These are phyloP conservation scores for Ariopsis seemanni DNA, from an alignment of 2,113 vertebrate genomes.

Conservation along the genomic window DNA sequence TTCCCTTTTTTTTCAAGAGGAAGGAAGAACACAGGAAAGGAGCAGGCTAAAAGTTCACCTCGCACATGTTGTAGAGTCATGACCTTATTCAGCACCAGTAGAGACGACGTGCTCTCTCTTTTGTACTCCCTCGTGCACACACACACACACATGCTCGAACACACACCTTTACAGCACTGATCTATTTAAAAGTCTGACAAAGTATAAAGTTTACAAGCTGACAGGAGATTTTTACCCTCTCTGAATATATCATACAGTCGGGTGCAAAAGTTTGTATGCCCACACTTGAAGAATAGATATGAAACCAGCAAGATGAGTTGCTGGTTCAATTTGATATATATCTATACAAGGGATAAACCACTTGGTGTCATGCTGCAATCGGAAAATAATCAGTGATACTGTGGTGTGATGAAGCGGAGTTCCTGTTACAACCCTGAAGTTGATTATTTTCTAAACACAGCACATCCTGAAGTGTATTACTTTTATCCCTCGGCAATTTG, in stretches of 20 bases:
- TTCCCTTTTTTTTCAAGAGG: conserved; percentile 40
- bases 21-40: conserved; percentile 68
- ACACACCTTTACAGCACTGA: background rate
- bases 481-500: background rate
- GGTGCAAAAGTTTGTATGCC: background rate
- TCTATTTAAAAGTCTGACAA: background rate
- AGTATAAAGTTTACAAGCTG: background rate
- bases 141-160: background rate
- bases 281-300: background rate
- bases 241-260: background rate
- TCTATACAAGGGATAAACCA: background rate
- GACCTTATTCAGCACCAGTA: conserved; percentile 54
- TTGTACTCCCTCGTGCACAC: background rate
- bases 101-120: conserved; percentile 63
- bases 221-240: background rate
- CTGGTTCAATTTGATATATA: too few relatives aligned
- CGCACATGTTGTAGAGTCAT: conserved; percentile 72
- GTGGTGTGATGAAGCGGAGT: background rate
- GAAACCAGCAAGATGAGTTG: background rate
- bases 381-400: background rate
- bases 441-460: background rate
- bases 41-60: conserved; percentile 66
- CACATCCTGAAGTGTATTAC: background rate
- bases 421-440: background rate
- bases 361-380: background rate